Base-by-base conservation (phyloP, 1,140 invertebrate genomes). In the Drosophila elegans region DNA sequence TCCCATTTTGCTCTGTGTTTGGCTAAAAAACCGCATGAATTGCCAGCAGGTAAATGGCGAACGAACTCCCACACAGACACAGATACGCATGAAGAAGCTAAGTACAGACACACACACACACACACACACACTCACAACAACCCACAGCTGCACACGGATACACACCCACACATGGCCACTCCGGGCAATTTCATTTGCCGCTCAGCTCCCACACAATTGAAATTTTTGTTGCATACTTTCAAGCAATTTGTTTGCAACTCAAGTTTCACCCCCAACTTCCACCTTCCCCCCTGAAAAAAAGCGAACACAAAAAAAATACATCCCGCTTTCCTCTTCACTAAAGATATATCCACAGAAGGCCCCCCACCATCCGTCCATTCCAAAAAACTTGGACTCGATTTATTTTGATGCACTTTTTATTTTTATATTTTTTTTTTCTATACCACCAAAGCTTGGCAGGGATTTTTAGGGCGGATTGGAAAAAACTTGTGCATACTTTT, bases 201-300 rank as follows among this genome's bases (percentile, higher is more conserved):
- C 69, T 76, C 62, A 60, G 75, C 63, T 83, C 59, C 75, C 82
- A 80, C 76, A 80, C 78, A 83, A 83, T 84, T 83, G 76, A 72
- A 84, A 83, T 84, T 79, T 84, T 83, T 76, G 79, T 83, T 83
- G 80, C 80, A 84, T 83, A 84, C 76, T 83, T 80, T 68, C 53
- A 44, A 84, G 80, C 80, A 83, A 80, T 83, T 83, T 85, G 76
- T 62, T 84, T 80, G 79, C 74, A 74, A 66, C 78, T 78, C 61
- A 56, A 49, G 69, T 52, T 49, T 27, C 34, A 51, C 45, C 13
- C 44, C 36, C 34, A 62, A 46, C 36, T n/a, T n/a, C n/a, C n/a
- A n/a, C n/a, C n/a, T n/a, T n/a, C n/a, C n/a, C n/a, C n/a, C n/a
- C n/a, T n/a, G n/a, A n/a, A n/a, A n/a, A 27, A 29, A 29, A 29